These are phyloP conservation scores for Drosophila lacteicornis DNA, from an alignment of 1,140 invertebrate species.

Conservation along the genomic window DNA sequence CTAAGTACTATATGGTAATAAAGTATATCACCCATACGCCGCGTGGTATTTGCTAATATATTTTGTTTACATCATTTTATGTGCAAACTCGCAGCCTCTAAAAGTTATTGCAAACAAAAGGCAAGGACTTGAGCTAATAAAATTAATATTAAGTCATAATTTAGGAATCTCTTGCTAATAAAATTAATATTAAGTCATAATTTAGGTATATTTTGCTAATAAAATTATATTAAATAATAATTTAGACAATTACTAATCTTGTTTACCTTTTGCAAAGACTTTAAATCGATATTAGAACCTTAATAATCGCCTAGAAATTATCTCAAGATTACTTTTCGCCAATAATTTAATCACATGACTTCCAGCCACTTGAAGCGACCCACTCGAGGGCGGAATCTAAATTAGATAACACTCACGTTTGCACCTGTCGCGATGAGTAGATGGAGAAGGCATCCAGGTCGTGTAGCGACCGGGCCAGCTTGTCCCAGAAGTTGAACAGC, in stretches of 20 bases:
- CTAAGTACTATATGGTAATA: background rate
- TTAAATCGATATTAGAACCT: slow-evolving; percentile 1
- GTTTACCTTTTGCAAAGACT: background rate
- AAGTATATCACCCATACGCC: slow-evolving; percentile 8
- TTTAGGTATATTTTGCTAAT: background rate
- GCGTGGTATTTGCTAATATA: slow-evolving; percentile 14
- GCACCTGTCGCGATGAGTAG: slow-evolving; percentile 35
- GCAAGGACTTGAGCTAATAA: slow-evolving; percentile 4
- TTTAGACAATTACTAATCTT: background rate
- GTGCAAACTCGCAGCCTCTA: slow-evolving; percentile 6
- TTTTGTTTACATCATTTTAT: slow-evolving; percentile 22
- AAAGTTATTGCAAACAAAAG: slow-evolving; percentile 9
- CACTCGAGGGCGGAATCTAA: background rate
- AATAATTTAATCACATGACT: slow-evolving; percentile 8
- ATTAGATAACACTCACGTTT: slow-evolving; percentile 44
- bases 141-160: background rate
- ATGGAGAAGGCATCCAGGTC: slow-evolving; percentile 57
- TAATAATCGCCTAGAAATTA: slow-evolving; percentile 2
- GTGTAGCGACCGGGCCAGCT: slow-evolving; percentile 86
- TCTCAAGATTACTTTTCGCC: slow-evolving; percentile 3
- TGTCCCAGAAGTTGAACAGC: slow-evolving; percentile 88
- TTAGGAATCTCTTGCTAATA: background rate
- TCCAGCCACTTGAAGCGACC: background rate
- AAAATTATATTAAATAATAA: background rate
- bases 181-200: background rate